These are phyloP conservation scores for Dryadula phaetusa DNA, from an alignment of 2,888 invertebrate species.

Conservation along the genomic window DNA sequence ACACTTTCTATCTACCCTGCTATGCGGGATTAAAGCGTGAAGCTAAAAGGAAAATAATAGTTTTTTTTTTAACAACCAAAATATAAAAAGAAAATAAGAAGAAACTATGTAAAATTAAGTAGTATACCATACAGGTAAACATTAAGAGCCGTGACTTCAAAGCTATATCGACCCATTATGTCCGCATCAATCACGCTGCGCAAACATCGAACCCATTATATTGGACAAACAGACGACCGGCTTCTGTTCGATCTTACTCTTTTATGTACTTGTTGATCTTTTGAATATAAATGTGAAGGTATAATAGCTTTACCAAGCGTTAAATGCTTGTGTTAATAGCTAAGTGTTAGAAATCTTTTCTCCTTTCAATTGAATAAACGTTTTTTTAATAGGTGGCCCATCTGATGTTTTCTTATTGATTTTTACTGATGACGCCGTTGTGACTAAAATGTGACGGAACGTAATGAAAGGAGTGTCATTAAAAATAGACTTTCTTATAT, in stretches of 20 bases:
- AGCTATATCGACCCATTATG: constrained; percentile 71
- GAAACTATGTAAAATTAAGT: constrained; percentile 24
- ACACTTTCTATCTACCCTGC: too few species aligned
- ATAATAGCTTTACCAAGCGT: constrained; percentile 36
- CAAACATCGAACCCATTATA: constrained; percentile 75
- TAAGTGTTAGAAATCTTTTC: constrained; percentile 24
- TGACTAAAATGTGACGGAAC: too few species aligned
- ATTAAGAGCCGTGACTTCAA: constrained; percentile 42
- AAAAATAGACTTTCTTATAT: too few species aligned
- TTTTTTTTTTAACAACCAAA: not conserved
- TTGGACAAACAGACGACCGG: constrained; percentile 64
- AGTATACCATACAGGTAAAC: constrained; percentile 36
- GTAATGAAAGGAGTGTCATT: too few species aligned
- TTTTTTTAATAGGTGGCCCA: not conserved
- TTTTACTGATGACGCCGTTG: too few species aligned
- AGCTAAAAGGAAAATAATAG: too few species aligned
- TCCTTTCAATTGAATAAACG: constrained; percentile 1
- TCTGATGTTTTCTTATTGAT: constrained; percentile 1
- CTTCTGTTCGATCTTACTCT: constrained; percentile 61
- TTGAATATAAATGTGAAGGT: constrained; percentile 39
- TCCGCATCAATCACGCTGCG: constrained; percentile 70
- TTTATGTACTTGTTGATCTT: constrained; percentile 59
- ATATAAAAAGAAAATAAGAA: not conserved
- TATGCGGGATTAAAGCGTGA: too few species aligned
- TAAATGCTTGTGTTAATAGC: constrained; percentile 17